Evolutionary conservation across 2,888 invertebrate species (phyloP).

Genomic region (Mactromeris polynyma): DNA sequence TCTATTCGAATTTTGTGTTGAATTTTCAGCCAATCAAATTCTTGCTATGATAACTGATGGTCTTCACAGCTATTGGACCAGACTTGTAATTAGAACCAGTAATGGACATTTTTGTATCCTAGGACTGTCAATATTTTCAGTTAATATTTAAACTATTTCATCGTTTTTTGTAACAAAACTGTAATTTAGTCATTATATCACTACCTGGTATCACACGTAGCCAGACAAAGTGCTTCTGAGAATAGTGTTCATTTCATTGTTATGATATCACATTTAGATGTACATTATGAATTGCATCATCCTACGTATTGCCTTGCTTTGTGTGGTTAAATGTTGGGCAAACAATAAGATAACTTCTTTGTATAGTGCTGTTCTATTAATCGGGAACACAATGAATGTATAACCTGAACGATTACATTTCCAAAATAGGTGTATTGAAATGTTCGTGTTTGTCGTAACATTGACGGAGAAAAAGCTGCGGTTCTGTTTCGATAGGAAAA

Average conservation of each 20-base stretch:
- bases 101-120: neutral
- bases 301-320: neutral
- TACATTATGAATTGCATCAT: neutral
- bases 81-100: neutral
- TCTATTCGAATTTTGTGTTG: neutral
- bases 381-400: too few relatives aligned
- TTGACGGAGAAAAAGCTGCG: too few relatives aligned
- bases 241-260: constrained; percentile 4
- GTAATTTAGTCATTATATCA: neutral
- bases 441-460: too few relatives aligned
- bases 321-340: neutral
- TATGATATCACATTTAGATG: neutral
- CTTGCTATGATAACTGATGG: neutral
- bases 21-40: constrained; percentile 4
- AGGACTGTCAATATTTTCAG: neutral
- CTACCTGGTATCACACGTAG: neutral
- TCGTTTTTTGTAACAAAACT: neutral
- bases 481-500: too few relatives aligned
- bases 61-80: neutral
- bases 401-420: too few relatives aligned
- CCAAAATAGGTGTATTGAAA: too few relatives aligned
- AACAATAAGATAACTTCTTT: too few relatives aligned
- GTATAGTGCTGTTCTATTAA: too few relatives aligned
- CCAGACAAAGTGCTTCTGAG: neutral
- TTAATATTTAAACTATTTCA: neutral